phyloP scores from a whole-genome alignment of 2,797 vertebrate species.

The Orientallactaga sibirica region DNA sequence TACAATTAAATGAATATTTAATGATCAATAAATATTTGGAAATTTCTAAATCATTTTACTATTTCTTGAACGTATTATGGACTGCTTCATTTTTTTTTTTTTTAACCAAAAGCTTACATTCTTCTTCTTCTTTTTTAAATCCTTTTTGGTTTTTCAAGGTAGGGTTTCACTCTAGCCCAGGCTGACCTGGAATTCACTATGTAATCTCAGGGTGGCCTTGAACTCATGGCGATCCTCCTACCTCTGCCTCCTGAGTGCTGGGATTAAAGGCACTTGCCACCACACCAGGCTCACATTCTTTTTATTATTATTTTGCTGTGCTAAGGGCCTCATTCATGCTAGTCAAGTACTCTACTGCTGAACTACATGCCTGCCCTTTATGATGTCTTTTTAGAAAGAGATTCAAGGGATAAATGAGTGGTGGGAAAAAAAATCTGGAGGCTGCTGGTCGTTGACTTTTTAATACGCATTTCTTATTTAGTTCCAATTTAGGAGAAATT shows the following conservation, averaged over 20 bases:
- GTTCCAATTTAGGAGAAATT: not conserved
- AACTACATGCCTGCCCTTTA: not conserved
- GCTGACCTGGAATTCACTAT: no score
- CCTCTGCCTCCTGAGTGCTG: no score
- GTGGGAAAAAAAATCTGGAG: not conserved
- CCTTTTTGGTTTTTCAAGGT: no score
- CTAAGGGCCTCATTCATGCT: not conserved
- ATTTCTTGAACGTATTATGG: not conserved
- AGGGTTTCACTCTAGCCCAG: no score
- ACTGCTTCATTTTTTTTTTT: slow-evolving; percentile 8
- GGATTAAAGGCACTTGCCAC: no score
- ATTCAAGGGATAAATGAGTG: not conserved
- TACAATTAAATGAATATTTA: not conserved
- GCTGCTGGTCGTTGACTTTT: not conserved
- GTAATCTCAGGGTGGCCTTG: no score
- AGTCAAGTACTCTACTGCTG: not conserved
- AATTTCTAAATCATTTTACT: not conserved
- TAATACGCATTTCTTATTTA: slow-evolving; percentile 18
- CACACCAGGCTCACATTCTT: no score
- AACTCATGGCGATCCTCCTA: no score
- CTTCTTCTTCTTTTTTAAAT: not conserved
- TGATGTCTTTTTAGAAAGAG: not conserved
- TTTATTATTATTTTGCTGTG: not conserved
- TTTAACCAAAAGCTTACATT: not conserved
- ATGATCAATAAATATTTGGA: not conserved